Conservation (phyloP, 2,888 invertebrate species). For the Nesidiocoris tenuis region DNA sequence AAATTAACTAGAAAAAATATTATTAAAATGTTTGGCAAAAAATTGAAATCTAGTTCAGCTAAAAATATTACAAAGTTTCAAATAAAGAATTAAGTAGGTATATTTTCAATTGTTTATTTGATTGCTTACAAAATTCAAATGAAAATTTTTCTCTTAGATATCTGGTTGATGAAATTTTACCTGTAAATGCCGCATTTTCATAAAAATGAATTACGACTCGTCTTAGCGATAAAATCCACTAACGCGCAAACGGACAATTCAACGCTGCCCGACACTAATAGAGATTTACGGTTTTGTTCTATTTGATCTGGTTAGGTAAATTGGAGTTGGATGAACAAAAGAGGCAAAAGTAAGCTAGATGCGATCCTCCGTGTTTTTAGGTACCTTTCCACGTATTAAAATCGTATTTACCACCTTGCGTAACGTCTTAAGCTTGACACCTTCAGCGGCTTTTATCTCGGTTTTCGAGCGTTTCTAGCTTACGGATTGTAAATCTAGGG, state of each 20-base stretch:
- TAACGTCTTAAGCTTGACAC: conserved; percentile 5
- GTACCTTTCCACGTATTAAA: neutral
- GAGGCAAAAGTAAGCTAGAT: conserved; percentile 3
- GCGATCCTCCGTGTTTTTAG: neutral
- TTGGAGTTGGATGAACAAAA: neutral
- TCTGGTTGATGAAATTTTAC: too few relatives aligned
- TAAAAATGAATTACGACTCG: neutral
- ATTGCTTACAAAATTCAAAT: too few relatives aligned
- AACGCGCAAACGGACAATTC: neutral
- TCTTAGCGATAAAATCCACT: neutral
- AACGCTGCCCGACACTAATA: neutral
- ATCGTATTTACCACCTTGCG: conserved; percentile 9
- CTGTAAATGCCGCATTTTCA: too few relatives aligned
- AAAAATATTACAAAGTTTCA: too few relatives aligned
- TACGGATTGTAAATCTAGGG: conserved; percentile 6
- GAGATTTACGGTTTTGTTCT: conserved; percentile 12
- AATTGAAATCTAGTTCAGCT: too few relatives aligned
- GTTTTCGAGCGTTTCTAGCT: neutral
- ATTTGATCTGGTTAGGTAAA: neutral
- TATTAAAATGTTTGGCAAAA: too few relatives aligned
- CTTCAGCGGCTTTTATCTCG: conserved; percentile 7
- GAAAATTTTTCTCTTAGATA: too few relatives aligned
- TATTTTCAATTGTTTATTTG: too few relatives aligned
- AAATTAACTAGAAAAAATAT: too few relatives aligned
- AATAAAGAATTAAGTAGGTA: too few relatives aligned